These are phyloP conservation scores for Meloidogyne chitwoodi DNA, from an alignment of 1,140 invertebrate species.

Conservation along the genomic window DNA sequence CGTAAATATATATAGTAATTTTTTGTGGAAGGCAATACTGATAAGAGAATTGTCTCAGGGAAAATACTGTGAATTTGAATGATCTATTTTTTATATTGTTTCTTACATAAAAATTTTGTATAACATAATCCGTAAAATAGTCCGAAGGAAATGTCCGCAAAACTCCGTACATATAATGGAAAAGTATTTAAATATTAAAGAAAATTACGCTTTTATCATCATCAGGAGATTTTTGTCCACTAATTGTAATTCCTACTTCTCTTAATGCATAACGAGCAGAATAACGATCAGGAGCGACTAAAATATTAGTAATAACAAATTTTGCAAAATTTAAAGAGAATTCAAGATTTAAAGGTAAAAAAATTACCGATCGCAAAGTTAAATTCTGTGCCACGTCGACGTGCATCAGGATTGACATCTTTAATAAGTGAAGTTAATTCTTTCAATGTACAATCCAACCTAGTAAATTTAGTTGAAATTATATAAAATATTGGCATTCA, in stretches of 20 bases:
- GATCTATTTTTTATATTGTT: no score
- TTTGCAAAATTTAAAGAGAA: neutral
- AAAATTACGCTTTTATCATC: conserved; percentile 62
- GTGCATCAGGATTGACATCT: conserved; percentile 92
- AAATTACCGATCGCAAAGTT: conserved; percentile 76
- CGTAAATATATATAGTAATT: no score
- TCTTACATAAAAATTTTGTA: no score
- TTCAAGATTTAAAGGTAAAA: neutral
- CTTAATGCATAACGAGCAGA: conserved; percentile 78
- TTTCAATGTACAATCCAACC: conserved; percentile 89
- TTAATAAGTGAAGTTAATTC: conserved; percentile 91
- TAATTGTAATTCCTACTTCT: conserved; percentile 88
- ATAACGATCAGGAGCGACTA: conserved; percentile 79
- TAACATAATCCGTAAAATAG: no score
- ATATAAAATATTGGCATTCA: no score
- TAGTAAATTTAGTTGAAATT: conserved; percentile 60
- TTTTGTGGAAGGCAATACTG: no score
- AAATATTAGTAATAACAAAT: conserved; percentile 16
- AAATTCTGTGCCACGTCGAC: conserved; percentile 91
- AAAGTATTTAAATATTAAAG: conserved; percentile 23
- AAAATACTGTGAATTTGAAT: no score
- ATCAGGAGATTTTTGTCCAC: conserved; percentile 78
- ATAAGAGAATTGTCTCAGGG: no score
- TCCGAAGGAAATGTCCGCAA: no score
- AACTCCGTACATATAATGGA: no score